phyloP scores from a whole-genome alignment of 2,888 invertebrate genomes.

The Lepetodrilus schrolli region DNA sequence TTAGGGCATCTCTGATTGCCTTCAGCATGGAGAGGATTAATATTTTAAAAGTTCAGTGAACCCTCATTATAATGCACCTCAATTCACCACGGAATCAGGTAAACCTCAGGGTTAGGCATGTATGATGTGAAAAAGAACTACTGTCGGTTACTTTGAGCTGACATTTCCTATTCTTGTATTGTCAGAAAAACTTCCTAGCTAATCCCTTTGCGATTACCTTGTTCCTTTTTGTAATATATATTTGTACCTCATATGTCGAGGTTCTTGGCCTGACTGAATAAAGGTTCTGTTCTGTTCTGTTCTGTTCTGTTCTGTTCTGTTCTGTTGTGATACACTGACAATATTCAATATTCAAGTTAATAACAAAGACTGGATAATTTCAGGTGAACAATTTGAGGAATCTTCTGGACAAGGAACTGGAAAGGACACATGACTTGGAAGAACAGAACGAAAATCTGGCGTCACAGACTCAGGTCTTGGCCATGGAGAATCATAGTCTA shows the following conservation, averaged over 20 bases:
- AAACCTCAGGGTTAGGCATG: no score
- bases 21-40: no score
- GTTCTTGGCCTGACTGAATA: not conserved
- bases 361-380: not conserved
- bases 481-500: not conserved
- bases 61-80: no score
- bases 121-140: no score
- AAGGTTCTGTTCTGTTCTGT: not conserved
- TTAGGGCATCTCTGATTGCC: no score
- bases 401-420: conserved; percentile 54
- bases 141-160: no score
- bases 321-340: not conserved
- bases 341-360: not conserved
- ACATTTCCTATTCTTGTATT: no score
- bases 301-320: not conserved
- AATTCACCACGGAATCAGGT: no score
- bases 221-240: no score
- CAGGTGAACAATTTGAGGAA: conserved; percentile 52
- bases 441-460: not conserved
- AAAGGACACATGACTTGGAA: conserved; percentile 51
- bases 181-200: no score
- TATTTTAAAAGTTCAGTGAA: no score
- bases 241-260: not conserved
- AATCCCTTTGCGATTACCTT: no score
- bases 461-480: not conserved